phyloP scores from a whole-genome alignment of 1,140 invertebrate genomes.

The Acarapis woodi region DNA sequence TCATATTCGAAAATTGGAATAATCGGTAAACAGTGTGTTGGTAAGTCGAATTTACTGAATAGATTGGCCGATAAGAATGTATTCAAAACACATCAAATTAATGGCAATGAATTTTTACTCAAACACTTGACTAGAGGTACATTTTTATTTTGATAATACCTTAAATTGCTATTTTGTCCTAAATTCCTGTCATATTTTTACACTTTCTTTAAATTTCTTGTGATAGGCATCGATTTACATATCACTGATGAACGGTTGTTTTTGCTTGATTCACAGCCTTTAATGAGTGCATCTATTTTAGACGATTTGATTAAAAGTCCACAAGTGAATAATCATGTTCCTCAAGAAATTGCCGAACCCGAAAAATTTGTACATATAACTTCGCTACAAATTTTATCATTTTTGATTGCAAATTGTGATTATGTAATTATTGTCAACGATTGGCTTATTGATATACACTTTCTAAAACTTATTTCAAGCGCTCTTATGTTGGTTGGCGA shows the following conservation, averaged over 20 bases:
- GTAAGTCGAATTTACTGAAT: constrained; percentile 9
- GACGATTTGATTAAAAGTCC: constrained; percentile 8
- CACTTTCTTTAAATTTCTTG: no score
- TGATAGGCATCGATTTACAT: constrained; percentile 10
- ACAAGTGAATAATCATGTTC: not conserved
- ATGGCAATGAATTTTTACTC: constrained; percentile 1
- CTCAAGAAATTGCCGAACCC: constrained; percentile 6
- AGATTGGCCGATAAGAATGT: constrained; percentile 6
- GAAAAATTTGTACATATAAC: constrained; percentile 7
- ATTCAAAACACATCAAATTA: constrained; percentile 8
- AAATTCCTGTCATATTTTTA: no score
- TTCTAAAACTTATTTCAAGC: constrained; percentile 9
- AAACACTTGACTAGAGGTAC: constrained; percentile 8
- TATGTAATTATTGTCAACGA: constrained; percentile 8
- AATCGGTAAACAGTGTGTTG: constrained; percentile 9
- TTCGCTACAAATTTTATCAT: constrained; percentile 10
- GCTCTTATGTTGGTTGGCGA: constrained; percentile 11
- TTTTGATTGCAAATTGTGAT: constrained; percentile 9
- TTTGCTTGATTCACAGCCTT: constrained; percentile 8
- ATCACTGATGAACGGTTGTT: constrained; percentile 9
- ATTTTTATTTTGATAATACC: no score
- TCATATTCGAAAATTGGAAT: constrained; percentile 5
- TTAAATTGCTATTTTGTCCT: no score
- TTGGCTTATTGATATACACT: constrained; percentile 10
- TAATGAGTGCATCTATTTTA: constrained; percentile 9